Evolutionary conservation across 2,888 invertebrate species (phyloP), one percentile per base, ranked within the genome.

Genomic region (Lasioglossum figueresi): DNA sequence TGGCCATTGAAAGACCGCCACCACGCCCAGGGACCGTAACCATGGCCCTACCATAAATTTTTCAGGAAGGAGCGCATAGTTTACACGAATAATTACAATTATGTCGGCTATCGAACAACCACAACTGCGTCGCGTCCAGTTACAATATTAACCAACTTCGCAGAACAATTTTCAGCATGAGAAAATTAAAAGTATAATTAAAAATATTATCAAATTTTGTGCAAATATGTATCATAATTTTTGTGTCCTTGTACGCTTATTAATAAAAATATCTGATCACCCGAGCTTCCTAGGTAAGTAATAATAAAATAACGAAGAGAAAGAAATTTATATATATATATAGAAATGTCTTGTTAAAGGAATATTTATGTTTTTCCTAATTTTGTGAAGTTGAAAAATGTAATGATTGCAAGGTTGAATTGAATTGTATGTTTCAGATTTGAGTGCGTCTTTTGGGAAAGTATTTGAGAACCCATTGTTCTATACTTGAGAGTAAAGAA

Each of bases 11-110:
- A 88, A 88, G 73, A 76, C 78, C 73, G 78, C 79, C 68, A 82
- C 90, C 91, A 87, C 91, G 88, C 88, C 88, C 87, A 82, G 40
- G 37, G 52, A 72, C 27, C 78, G 56, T 48, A 27, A 14, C 66
- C 12, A 14, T 16, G 59, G 27, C 8, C 8, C 19, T 59, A 16
- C 52, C 31, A 34, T 66, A 31, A 31, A 34, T 19, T 66, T 66
- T 66, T 5, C 6, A 6, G 8, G 6, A 19, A 31, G 5, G 8
- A 66, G 2, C 2, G 19, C 19, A 34, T 14, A 6, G 27, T 59
- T 27, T 59, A 14, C 27, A 14, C 12, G 4, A n/a, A n/a, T n/a
- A n/a, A n/a, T n/a, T n/a, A 4, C n/a, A 10, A n/a, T n/a, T 4
- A 12, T n/a, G 12, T 56, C n/a, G 27, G 3, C n/a, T 3, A 59